Base-by-base conservation (phyloP, 2,113 vertebrate species). In the Heterotis niloticus region DNA sequence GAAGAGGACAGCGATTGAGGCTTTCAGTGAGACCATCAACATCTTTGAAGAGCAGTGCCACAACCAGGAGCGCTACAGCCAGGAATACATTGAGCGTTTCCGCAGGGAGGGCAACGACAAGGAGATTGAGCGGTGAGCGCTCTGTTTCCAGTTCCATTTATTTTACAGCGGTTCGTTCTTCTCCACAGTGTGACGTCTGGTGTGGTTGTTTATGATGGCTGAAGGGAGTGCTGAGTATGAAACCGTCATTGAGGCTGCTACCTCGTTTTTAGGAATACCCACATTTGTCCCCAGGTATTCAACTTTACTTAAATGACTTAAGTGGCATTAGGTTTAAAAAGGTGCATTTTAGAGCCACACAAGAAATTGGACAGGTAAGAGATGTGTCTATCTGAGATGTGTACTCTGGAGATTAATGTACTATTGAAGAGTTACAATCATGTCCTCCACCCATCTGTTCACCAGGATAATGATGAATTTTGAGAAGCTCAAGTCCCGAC, bases 11-110 rank as follows among this genome's bases (percentile, higher is more conserved):
- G 94, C 96, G 66, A 95, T 98, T 1, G 97, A 99, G 89, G 95
- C 95, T 28, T 96, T 98, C 88, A 98, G 95, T 82, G 96, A 98
- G 90, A 96, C 96, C 7, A 97, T 98, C 91, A 93, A 96, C 89
- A 97, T 97, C 89, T 96, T 96, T 76, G 95, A 98, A 88, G 96
- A 98, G 60, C 96, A 96, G 87, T 96, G 95, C 88, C 95, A 95
- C 57, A 94, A 95, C 5, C 96, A 96, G 86, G 96, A 98, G 83
- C 91, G 93, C 18, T 94, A 94, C 73, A 95, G 95, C 86, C 93
- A 92, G 81, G 96, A 96, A 62, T 94, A 95, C 87, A 94, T 97
- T 16, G 96, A 98, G 82, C 88, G 94, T 44, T 95, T 95, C 87
- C 92, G 91, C 79, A 91, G 88, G 82, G 96, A 98, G 23, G 95